Evolutionary conservation across 2,113 vertebrate species (phyloP).

Genomic region (Rhea pennata): DNA sequence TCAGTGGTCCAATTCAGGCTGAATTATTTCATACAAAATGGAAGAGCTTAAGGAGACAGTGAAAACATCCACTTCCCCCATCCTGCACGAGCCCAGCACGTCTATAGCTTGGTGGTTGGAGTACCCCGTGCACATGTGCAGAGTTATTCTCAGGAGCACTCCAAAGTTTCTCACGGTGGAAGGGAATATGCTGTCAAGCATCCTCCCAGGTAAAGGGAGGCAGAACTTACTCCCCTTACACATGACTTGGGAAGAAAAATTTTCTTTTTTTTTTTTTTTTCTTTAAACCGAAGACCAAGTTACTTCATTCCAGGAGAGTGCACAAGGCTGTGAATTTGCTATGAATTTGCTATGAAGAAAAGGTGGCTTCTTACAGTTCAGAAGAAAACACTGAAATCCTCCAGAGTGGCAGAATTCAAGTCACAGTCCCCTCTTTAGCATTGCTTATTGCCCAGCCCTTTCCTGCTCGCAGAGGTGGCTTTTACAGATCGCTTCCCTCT

Average conservation of each 20-base stretch:
- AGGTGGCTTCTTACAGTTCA: background rate
- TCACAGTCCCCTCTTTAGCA: rapidly evolving
- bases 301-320: rapidly evolving
- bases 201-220: background rate
- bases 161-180: background rate
- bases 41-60: background rate
- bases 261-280: background rate
- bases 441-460: background rate
- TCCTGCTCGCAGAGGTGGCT: background rate
- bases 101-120: background rate
- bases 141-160: background rate
- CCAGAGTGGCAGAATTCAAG: background rate
- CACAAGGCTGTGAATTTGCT: background rate
- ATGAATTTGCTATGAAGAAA: background rate
- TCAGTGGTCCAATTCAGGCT: slow-evolving; percentile 28
- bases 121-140: rapidly evolving
- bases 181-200: background rate
- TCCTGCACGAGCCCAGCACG: background rate
- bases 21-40: slow-evolving; percentile 24
- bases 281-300: rapidly evolving
- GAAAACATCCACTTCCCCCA: background rate
- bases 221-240: background rate
- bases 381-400: background rate
- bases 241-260: background rate
- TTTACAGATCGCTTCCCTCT: background rate